Percentiles rank a stretch among this genome's conserved stretches.
Conservation (phyloP, 2,113 vertebrate genomes). For the Cyprinodon tularosa region DNA sequence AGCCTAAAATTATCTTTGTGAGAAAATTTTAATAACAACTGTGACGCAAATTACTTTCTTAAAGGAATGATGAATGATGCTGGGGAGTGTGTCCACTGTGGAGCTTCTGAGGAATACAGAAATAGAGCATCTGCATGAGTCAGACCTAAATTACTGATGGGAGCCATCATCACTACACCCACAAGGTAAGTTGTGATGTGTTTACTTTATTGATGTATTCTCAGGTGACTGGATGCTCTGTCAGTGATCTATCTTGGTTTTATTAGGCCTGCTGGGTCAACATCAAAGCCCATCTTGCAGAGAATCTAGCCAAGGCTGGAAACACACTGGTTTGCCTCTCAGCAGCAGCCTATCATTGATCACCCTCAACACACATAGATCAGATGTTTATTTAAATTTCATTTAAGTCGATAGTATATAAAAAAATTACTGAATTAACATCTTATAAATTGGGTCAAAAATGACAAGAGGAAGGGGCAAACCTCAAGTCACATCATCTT, state of each 20-base stretch:
- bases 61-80: constrained; percentile 53
- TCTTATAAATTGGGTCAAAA: not conserved
- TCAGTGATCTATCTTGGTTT: not conserved
- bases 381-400: not conserved
- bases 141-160: constrained; percentile 1
- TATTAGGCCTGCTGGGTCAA: not conserved
- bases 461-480: not conserved
- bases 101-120: constrained; percentile 16
- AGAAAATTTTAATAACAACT: constrained; percentile 37
- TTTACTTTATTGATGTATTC: constrained; percentile 13
- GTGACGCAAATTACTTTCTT: constrained; percentile 34
- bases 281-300: not conserved
- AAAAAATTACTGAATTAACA: not conserved
- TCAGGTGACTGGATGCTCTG: not conserved
- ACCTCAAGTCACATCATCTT: not conserved
- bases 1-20: constrained; percentile 25
- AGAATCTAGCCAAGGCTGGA: not conserved
- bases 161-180: constrained; percentile 12
- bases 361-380: not conserved
- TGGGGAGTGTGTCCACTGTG: constrained; percentile 19
- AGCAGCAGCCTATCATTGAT: not conserved
- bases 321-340: not conserved
- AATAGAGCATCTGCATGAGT: constrained; percentile 10
- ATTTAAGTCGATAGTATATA: not conserved
- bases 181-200: constrained; percentile 15